Evolutionary conservation across 1,140 invertebrate species (phyloP), one percentile per base, ranked within the genome.

Genomic region (Bombus terrestris): DNA sequence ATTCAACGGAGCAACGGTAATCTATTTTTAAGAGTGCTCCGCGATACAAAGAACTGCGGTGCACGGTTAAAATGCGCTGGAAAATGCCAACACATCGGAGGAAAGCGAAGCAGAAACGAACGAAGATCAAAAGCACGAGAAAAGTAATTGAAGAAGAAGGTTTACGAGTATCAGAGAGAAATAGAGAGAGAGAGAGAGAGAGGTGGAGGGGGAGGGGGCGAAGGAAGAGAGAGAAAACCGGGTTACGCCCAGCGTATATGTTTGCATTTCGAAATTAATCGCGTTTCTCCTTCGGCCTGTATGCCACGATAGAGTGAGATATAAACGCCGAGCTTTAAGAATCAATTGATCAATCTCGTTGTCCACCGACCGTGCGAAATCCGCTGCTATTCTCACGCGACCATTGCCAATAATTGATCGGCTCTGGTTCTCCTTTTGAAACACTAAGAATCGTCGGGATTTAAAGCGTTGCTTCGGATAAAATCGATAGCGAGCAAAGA

Each of bases 21-120:
- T 88, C 89, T 91, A 91, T 91, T 91, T 91, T 91, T 85, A 74
- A 72, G 66, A 73, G 73, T 43, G 25, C 47, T 3, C 28, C 72
- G 37, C 41, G 43, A 66, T 78, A 53, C 57, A 53, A 76, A 68
- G 47, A 66, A 15, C 53, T 47, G 12, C 64, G 22, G 18, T 28
- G 41, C 37, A 37, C 47, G 39, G 72, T 37, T 12, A 4, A 59
- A 32, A 77, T 66, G 2, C 39, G 35, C 18, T 64, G 68, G 57
- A 77, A 86, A 87, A 84, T 68, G 39, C 37, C 62, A 28, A 28
- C 28, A 37, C 35, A 22, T 3, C 32, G 62, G 4, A 37, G 32
- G 22, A 28, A 73, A 68, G 9, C 18, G 37, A 28, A 43, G 32
- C 25, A 28, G 32, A n/a, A 32, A 43, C 13, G 10, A 2, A 32